Evolutionary conservation across 2,888 invertebrate genomes (phyloP).

Genomic region (Hypselothyrea guttata): DNA sequence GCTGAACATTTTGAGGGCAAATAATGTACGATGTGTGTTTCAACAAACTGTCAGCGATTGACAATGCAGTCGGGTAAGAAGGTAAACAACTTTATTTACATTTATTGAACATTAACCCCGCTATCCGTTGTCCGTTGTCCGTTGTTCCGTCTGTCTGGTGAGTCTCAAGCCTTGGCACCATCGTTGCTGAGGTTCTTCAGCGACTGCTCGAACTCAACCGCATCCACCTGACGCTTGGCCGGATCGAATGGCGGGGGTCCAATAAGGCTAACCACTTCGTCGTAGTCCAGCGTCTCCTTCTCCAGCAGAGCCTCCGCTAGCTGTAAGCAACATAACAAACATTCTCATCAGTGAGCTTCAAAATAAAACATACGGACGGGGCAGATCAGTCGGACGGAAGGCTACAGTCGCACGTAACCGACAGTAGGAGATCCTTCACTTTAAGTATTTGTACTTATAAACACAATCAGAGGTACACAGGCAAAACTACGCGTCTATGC

Average conservation of each 20-base stretch:
- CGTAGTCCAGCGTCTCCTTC: constrained; percentile 95
- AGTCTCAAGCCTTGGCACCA: constrained; percentile 39
- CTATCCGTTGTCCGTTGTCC: neutral
- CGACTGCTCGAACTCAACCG: constrained; percentile 89
- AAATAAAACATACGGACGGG: no score
- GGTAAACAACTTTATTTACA: constrained; percentile 74
- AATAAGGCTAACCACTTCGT: constrained; percentile 92
- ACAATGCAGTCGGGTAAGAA: constrained; percentile 45
- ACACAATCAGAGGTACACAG: no score
- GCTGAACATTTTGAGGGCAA: no score
- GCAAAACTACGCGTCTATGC: no score
- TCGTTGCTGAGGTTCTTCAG: constrained; percentile 81
- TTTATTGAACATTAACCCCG: constrained; percentile 54
- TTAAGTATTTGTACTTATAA: no score
- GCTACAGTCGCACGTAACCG: no score
- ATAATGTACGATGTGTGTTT: neutral
- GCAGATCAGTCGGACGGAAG: no score
- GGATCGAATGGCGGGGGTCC: constrained; percentile 93
- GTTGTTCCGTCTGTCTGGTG: neutral
- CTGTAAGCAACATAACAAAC: constrained; percentile 82
- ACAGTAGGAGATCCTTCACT: no score
- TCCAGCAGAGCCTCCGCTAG: constrained; percentile 92
- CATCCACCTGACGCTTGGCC: constrained; percentile 88
- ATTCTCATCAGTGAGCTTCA: no score
- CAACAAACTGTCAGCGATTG: neutral